Percentiles rank a stretch among this genome's conserved stretches.
phyloP scores from a whole-genome alignment of 2,797 vertebrate species.

The Cottoperca gobio region DNA sequence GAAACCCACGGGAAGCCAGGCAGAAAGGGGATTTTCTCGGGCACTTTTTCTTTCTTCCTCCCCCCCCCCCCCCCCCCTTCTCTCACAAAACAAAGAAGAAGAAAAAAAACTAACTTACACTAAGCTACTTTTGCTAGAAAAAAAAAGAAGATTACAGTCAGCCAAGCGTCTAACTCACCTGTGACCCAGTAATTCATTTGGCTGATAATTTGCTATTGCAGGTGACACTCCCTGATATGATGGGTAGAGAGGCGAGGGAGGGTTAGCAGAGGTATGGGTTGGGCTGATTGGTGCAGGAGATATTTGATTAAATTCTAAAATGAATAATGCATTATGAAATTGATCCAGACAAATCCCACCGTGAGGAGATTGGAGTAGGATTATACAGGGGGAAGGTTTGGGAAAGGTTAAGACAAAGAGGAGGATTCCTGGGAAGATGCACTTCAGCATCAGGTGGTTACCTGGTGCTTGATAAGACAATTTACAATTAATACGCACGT shows the following conservation, averaged over 20 bases:
- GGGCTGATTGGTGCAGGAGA: conserved; percentile 64
- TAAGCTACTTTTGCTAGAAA: conserved; percentile 70
- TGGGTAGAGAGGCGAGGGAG: conserved; percentile 21
- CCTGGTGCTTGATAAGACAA: conserved; percentile 43
- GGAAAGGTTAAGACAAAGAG: conserved; percentile 50
- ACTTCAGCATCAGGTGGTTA: conserved; percentile 59
- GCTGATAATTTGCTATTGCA: conserved; percentile 76
- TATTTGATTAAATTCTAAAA: conserved; percentile 80
- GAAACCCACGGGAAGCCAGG: conserved; percentile 70
- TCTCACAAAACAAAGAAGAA: conserved; percentile 7
- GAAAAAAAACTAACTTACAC: conserved; percentile 55
- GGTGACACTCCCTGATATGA: conserved; percentile 75
- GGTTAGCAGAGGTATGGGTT: conserved; percentile 24
- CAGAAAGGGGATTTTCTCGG: conserved; percentile 76
- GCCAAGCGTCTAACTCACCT: conserved; percentile 75
- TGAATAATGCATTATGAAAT: conserved; percentile 81
- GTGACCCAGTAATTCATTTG: conserved; percentile 83
- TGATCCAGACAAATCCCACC: conserved; percentile 80
- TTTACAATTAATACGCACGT: conserved; percentile 44
- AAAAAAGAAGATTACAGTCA: conserved; percentile 75
- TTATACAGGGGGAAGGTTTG: conserved; percentile 50
- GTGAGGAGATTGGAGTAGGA: conserved; percentile 73
- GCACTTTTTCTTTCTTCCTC: conserved; percentile 39
- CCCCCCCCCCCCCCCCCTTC: too few species aligned
- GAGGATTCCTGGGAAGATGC: conserved; percentile 52